Percentiles rank a stretch among this genome's conserved stretches.
Evolutionary conservation across 2,113 vertebrate species (phyloP).

Genomic region (Clarias magur): DNA sequence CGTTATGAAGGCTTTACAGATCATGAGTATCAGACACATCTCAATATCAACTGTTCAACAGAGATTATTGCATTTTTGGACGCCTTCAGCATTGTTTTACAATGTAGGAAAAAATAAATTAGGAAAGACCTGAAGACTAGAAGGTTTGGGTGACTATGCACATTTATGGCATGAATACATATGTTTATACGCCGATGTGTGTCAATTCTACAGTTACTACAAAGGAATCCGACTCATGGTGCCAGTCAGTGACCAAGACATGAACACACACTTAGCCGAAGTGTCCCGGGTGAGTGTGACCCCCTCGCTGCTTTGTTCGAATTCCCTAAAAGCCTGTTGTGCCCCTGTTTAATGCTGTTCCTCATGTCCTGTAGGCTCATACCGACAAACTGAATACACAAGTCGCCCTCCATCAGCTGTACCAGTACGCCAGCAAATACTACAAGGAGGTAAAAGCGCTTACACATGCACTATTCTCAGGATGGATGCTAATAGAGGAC

Average conservation of each 20-base stretch:
- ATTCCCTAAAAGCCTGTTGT: neutral
- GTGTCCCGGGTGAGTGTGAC: conserved; percentile 89
- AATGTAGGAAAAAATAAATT: too few relatives aligned
- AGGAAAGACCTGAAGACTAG: neutral
- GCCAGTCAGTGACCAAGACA: conserved; percentile 96
- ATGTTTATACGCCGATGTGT: neutral
- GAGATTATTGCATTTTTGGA: too few relatives aligned
- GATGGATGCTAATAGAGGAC: conserved; percentile 16
- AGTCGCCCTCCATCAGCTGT: conserved; percentile 95
- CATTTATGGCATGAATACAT: neutral
- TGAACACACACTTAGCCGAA: conserved; percentile 98
- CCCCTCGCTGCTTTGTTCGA: conserved; percentile 30
- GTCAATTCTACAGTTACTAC: conserved; percentile 81
- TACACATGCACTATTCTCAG: conserved; percentile 6
- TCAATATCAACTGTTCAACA: too few relatives aligned
- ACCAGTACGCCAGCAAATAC: conserved; percentile 98
- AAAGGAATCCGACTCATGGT: conserved; percentile 96
- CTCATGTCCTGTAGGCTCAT: conserved; percentile 79
- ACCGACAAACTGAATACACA: conserved; percentile 94
- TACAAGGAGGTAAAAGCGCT: conserved; percentile 87
- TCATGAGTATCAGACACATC: too few relatives aligned
- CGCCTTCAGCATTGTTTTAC: too few relatives aligned
- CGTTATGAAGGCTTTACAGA: too few relatives aligned
- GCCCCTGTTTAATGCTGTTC: conserved; percentile 14
- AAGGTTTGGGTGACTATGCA: neutral